Percentiles rank a stretch among this genome's conserved stretches.
These are phyloP conservation scores for Chalcosyrphus nemorum DNA, from an alignment of 2,888 invertebrate genomes.

Conservation along the genomic window DNA sequence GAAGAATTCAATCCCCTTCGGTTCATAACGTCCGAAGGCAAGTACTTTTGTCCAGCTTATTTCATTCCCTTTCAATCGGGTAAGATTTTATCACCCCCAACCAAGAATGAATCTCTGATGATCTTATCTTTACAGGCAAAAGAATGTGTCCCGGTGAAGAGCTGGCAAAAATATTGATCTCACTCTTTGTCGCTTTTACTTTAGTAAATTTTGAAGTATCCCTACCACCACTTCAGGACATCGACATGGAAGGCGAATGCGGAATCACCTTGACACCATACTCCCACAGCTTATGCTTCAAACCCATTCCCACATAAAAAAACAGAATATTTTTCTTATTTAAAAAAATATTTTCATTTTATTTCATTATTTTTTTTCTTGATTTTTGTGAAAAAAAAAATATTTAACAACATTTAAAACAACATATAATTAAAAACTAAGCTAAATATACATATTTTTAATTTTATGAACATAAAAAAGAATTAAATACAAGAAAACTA, in stretches of 20 bases:
- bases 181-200: conserved; percentile 86
- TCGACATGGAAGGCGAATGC: conserved; percentile 87
- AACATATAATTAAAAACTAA: conserved; percentile 46
- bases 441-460: conserved; percentile 15
- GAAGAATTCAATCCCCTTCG: conserved; percentile 87
- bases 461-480: conserved; percentile 46
- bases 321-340: conserved; percentile 34
- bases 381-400: conserved; percentile 34
- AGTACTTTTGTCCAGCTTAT: conserved; percentile 85
- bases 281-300: conserved; percentile 82
- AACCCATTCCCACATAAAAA: conserved; percentile 44
- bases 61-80: conserved; percentile 94
- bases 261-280: conserved; percentile 90
- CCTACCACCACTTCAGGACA: conserved; percentile 79
- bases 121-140: no score
- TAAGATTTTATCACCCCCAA: conserved; percentile 77
- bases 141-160: conserved; percentile 94
- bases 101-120: neutral
- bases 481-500: conserved; percentile 50
- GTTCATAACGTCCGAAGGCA: conserved; percentile 86
- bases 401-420: conserved; percentile 66
- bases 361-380: conserved; percentile 46
- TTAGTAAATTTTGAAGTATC: conserved; percentile 84
- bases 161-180: conserved; percentile 88
- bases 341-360: conserved; percentile 54